phyloP scores from a whole-genome alignment of 2,113 vertebrate species.

The Typhlomys cinereus region DNA sequence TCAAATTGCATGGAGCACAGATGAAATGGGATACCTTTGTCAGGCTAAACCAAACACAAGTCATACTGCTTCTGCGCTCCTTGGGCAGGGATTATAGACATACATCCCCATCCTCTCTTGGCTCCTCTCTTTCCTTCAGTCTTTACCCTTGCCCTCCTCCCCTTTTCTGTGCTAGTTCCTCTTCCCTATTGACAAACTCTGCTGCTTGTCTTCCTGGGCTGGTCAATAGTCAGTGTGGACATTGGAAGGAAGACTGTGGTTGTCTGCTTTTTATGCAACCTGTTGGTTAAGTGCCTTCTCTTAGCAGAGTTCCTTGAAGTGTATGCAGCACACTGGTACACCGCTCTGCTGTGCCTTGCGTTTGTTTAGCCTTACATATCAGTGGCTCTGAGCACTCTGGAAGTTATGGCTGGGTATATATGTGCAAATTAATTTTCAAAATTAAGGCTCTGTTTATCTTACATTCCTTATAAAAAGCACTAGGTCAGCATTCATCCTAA shows the following conservation, averaged over 20 bases:
- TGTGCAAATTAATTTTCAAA: neutral
- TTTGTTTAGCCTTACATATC: neutral
- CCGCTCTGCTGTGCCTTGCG: neutral
- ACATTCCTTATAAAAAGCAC: neutral
- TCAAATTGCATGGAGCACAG: neutral
- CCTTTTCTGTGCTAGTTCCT: fast-evolving
- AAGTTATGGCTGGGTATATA: neutral
- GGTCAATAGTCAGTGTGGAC: neutral
- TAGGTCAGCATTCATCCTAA: neutral
- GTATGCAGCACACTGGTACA: neutral
- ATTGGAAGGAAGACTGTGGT: neutral
- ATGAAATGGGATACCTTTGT: neutral
- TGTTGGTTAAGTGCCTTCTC: neutral
- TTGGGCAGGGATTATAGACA: neutral
- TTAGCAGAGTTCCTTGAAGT: neutral
- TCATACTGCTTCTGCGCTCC: neutral
- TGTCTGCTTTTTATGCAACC: neutral
- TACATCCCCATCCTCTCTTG: neutral
- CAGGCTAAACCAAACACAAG: neutral
- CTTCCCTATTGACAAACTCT: fast-evolving
- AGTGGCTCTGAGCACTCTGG: neutral
- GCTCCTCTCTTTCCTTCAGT: neutral
- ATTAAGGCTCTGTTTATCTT: neutral
- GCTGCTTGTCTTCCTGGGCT: neutral
- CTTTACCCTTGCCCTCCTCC: neutral